Evolutionary conservation across 2,113 vertebrate genomes (phyloP).

Genomic region (Eolophus roseicapilla): DNA sequence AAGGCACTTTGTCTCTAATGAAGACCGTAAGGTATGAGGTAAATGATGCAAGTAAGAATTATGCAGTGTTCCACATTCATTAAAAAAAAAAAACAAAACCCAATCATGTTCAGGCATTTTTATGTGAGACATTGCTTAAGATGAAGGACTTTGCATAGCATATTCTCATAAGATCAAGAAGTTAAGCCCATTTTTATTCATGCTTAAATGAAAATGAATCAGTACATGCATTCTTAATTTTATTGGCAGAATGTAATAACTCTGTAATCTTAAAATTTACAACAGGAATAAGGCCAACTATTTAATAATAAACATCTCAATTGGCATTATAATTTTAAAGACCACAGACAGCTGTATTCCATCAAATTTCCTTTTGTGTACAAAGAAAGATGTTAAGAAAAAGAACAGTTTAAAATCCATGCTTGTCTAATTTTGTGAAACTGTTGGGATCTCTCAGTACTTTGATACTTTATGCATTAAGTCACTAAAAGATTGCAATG

Average conservation of each 20-base stretch:
- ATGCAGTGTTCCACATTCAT: neutral
- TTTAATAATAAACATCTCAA: constrained; percentile 33
- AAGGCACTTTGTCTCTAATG: neutral
- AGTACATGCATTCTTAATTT: constrained; percentile 11
- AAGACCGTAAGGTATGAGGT: neutral
- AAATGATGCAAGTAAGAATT: neutral
- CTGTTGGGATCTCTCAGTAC: neutral
- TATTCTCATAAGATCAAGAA: neutral
- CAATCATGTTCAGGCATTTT: neutral
- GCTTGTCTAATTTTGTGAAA: constrained; percentile 53
- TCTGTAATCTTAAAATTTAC: neutral
- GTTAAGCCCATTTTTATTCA: neutral
- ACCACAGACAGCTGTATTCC: neutral
- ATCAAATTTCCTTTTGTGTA: constrained; percentile 15
- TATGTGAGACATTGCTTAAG: neutral
- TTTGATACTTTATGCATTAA: constrained; percentile 43
- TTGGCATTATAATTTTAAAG: neutral
- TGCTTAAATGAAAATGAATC: constrained; percentile 3
- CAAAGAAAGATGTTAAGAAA: neutral
- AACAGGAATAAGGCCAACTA: neutral
- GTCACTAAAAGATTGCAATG: constrained; percentile 38
- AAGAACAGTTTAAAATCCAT: constrained; percentile 31
- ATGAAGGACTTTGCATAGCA: neutral
- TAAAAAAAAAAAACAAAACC: neutral
- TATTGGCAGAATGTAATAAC: neutral